Evolutionary conservation across 1,140 invertebrate species (phyloP).

Genomic region (Cotesia glomerata): DNA sequence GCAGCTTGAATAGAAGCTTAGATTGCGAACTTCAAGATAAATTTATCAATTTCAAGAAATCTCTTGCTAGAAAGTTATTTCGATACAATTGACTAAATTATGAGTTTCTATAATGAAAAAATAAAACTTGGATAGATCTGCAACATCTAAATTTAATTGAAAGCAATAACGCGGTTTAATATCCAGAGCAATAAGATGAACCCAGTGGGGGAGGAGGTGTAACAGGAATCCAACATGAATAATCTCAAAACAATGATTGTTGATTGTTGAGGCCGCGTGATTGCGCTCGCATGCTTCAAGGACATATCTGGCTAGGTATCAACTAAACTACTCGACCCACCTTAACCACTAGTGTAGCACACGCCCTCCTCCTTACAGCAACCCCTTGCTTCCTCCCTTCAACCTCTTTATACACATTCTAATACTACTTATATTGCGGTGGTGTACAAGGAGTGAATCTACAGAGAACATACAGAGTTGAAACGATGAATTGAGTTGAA

Average conservation of each 20-base stretch:
- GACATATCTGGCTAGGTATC: slow-evolving; percentile 50
- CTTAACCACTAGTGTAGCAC: neutral
- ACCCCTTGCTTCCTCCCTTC: slow-evolving; percentile 9
- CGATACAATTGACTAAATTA: too few relatives aligned
- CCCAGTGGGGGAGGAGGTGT: too few relatives aligned
- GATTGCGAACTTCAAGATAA: too few relatives aligned
- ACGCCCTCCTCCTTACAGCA: neutral
- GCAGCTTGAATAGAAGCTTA: too few relatives aligned
- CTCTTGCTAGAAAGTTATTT: too few relatives aligned
- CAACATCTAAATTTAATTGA: too few relatives aligned
- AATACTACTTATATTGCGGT: slow-evolving; percentile 10
- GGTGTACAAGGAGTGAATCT: neutral
- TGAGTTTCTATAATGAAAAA: too few relatives aligned
- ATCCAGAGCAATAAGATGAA: too few relatives aligned
- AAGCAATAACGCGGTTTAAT: too few relatives aligned
- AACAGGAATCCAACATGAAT: neutral
- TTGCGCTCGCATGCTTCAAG: slow-evolving; percentile 52
- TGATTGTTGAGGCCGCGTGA: slow-evolving; percentile 29
- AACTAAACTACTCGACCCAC: slow-evolving; percentile 41
- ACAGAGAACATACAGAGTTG: neutral
- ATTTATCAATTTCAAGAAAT: too few relatives aligned
- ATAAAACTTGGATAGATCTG: too few relatives aligned
- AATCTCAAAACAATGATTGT: slow-evolving; percentile 3
- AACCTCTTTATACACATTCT: neutral
- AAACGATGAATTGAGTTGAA: neutral